Evolutionary conservation across 2,113 vertebrate species (phyloP).

Genomic region (Python bivittatus): DNA sequence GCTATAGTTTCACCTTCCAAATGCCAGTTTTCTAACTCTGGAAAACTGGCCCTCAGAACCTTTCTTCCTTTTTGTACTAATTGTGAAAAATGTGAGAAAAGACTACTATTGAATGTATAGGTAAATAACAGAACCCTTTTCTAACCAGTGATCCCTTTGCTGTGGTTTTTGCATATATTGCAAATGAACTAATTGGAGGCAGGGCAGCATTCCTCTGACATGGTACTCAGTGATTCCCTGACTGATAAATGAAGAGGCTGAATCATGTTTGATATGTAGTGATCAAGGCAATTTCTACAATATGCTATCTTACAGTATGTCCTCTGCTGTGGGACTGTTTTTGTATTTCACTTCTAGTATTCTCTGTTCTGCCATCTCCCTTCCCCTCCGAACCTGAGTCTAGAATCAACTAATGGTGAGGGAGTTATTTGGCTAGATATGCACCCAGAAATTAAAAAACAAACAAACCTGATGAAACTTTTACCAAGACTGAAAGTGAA

Average conservation of each 20-base stretch:
- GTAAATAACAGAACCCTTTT: neutral
- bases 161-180: neutral
- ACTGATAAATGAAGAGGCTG: neutral
- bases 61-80: neutral
- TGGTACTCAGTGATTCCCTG: neutral
- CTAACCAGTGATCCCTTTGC: neutral
- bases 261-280: neutral
- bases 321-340: neutral
- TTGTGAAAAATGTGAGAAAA: conserved; percentile 8
- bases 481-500: neutral
- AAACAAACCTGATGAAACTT: neutral
- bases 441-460: neutral
- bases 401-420: neutral
- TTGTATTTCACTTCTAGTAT: neutral
- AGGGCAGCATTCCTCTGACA: neutral
- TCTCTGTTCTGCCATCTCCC: neutral
- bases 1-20: neutral
- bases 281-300: neutral
- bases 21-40: conserved; percentile 34
- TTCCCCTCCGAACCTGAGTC: neutral
- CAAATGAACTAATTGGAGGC: neutral
- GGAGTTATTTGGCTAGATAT: neutral
- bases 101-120: conserved; percentile 30
- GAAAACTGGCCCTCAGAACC: neutral
- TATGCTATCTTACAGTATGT: neutral